These are phyloP conservation scores for Simalia tracyae DNA, from an alignment of 2,797 vertebrate species.

Conservation along the genomic window DNA sequence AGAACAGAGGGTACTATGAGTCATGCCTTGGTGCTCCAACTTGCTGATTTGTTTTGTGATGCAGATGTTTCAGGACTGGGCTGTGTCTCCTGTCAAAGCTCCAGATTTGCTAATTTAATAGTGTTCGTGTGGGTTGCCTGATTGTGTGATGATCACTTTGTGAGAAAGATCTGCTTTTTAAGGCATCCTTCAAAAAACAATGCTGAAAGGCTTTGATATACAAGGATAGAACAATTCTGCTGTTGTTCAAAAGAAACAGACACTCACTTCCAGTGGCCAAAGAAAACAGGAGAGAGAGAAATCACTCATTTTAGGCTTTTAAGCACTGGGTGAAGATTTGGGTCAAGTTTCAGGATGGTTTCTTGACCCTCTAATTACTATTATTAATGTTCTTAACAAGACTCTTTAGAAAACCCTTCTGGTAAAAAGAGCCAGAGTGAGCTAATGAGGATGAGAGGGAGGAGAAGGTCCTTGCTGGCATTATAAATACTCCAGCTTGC, in stretches of 20 bases:
- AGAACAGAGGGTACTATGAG: neutral
- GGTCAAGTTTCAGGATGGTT: conserved; percentile 72
- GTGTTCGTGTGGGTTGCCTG: neutral
- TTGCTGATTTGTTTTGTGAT: neutral
- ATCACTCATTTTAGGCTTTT: conserved; percentile 69
- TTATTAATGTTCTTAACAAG: conserved; percentile 68
- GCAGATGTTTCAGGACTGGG: neutral
- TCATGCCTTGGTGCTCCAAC: neutral
- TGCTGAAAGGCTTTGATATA: conserved; percentile 50
- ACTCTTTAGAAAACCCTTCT: conserved; percentile 68
- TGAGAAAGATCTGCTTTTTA: conserved; percentile 49
- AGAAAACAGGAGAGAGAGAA: conserved; percentile 49
- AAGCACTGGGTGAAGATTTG: conserved; percentile 69
- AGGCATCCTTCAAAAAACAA: conserved; percentile 36
- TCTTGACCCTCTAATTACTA: conserved; percentile 71
- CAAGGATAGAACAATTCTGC: conserved; percentile 48
- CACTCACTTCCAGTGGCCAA: neutral
- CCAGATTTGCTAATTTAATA: neutral
- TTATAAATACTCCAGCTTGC: conserved; percentile 64
- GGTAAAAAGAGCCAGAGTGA: conserved; percentile 63
- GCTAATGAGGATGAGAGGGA: conserved; percentile 69
- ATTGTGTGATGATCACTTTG: neutral
- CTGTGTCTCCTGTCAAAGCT: neutral
- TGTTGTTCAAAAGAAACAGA: conserved; percentile 59
- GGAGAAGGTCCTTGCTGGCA: conserved; percentile 64